These are phyloP conservation scores for Nyctibius bracteatus DNA, from an alignment of 2,113 vertebrate species.

Conservation along the genomic window DNA sequence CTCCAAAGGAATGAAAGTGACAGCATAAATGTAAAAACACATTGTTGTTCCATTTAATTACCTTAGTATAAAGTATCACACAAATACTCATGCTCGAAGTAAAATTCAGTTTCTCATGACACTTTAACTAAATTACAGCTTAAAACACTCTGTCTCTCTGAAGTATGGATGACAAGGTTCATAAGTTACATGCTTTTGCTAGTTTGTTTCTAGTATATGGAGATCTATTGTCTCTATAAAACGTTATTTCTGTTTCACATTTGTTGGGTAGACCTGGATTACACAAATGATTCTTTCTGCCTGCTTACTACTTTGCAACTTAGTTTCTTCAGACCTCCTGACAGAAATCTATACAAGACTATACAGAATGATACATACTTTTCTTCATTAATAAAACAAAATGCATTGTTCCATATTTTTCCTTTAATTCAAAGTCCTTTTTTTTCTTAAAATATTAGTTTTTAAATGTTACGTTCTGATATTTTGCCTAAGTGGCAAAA, in stretches of 20 bases:
- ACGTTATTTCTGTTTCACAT: neutral
- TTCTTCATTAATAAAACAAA: neutral
- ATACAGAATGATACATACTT: neutral
- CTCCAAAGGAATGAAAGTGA: neutral
- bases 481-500: neutral
- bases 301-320: neutral
- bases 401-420: neutral
- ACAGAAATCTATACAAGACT: neutral
- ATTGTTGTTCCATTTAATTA: neutral
- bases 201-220: neutral
- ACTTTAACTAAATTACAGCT: neutral
- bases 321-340: neutral
- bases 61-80: fast-evolving
- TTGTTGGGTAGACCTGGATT: neutral
- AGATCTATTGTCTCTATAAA: neutral
- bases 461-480: neutral
- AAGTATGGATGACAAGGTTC: neutral
- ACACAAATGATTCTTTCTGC: fast-evolving
- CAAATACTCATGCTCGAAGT: neutral
- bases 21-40: neutral
- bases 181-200: neutral
- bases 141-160: neutral
- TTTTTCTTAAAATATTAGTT: neutral
- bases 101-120: neutral
- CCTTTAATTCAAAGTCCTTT: neutral